phyloP scores from a whole-genome alignment of 2,888 invertebrate species.

The Urechis unicinctus region DNA sequence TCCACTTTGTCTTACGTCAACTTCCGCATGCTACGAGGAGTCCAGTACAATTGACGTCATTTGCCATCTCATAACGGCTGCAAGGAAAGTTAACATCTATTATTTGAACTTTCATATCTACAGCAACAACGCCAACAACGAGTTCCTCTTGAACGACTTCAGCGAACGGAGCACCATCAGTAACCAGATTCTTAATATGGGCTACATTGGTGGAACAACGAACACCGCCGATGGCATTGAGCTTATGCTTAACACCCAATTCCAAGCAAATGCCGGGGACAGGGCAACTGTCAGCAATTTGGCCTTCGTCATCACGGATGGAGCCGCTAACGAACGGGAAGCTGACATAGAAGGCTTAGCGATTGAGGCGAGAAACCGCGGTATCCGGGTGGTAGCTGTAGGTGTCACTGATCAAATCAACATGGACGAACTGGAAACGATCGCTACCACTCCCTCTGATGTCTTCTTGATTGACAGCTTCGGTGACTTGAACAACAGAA shows the following conservation, averaged over 20 bases:
- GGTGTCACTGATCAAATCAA: background rate
- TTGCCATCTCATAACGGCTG: too few species aligned
- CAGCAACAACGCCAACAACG: too few species aligned
- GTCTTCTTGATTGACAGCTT: background rate
- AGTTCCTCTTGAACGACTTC: too few species aligned
- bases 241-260: background rate
- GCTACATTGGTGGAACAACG: too few species aligned
- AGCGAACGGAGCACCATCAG: too few species aligned
- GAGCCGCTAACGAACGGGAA: background rate
- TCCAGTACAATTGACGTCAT: too few species aligned
- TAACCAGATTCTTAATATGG: too few species aligned
- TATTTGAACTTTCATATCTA: too few species aligned
- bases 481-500: background rate
- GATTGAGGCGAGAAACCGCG: too few species aligned
- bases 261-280: background rate
- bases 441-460: background rate
- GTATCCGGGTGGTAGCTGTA: background rate
- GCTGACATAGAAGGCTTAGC: background rate
- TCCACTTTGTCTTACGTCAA: too few species aligned
- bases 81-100: too few species aligned
- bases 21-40: too few species aligned
- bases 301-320: background rate
- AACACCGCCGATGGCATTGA: background rate
- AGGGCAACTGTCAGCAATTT: background rate
- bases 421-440: background rate